These are phyloP conservation scores for Vulpes lagopus DNA, from an alignment of 2,113 vertebrate species.

Conservation along the genomic window DNA sequence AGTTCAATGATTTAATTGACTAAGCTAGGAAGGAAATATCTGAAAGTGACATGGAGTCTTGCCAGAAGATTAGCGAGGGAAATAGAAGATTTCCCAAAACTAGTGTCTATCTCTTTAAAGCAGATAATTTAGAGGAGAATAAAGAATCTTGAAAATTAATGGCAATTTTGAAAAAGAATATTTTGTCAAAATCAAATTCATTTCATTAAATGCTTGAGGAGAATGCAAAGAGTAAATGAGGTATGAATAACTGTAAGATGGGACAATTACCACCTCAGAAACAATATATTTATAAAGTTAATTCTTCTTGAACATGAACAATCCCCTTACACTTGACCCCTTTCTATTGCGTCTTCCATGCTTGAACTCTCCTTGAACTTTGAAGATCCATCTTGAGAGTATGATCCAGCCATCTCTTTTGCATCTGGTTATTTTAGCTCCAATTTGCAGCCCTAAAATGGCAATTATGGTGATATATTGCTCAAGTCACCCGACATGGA, in stretches of 20 bases:
- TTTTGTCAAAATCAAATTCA: constrained; percentile 91
- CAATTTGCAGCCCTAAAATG: constrained; percentile 96
- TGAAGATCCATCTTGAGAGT: constrained; percentile 90
- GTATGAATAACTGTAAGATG: constrained; percentile 95
- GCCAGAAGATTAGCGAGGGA: background rate
- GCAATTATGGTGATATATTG: constrained; percentile 97
- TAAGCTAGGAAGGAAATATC: background rate
- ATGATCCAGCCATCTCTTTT: constrained; percentile 93
- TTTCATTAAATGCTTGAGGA: constrained; percentile 91
- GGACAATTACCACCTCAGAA: constrained; percentile 96
- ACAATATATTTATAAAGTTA: constrained; percentile 98
- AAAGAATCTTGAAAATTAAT: constrained; percentile 85
- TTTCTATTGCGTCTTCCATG: constrained; percentile 93
- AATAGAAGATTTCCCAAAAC: background rate
- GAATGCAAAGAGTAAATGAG: constrained; percentile 95
- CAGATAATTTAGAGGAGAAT: constrained; percentile 71
- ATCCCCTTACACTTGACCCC: constrained; percentile 93
- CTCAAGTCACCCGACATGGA: constrained; percentile 93
- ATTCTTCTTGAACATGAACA: constrained; percentile 92
- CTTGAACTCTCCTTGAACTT: constrained; percentile 99
- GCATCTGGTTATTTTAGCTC: constrained; percentile 99
- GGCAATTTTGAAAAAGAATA: constrained; percentile 87
- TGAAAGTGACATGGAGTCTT: constrained; percentile 14
- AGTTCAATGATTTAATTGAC: constrained; percentile 3
- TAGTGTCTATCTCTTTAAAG: constrained; percentile 74